Evolutionary conservation across 2,888 invertebrate genomes (phyloP), one percentile per base, ranked within the genome.

Genomic region (Leptinotarsa haldemani): DNA sequence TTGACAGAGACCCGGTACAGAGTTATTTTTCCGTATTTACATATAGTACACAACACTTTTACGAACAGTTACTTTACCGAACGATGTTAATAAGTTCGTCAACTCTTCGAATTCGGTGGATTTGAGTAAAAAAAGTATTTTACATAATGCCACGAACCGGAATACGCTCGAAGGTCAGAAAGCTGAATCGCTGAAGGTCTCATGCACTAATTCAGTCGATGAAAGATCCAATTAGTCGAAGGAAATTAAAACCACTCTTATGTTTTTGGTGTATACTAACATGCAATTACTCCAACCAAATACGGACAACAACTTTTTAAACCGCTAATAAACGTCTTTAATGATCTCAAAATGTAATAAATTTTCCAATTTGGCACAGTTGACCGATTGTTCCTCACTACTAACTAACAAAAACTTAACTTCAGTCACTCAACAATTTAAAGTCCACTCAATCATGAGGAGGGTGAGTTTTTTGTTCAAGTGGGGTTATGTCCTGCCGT

Each of bases 1-100:
- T 83, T 83, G 81, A 81, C 82, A 81, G 78, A 81, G 79, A 81
- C 81, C 81, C 82, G 79, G 53, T 30, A 30, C 76, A 76, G 71
- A 73, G 77, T 79, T 80, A 78, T 80, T 80, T 79, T 81, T 78
- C 78, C 81, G 76, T 82, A 78, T 83, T 79, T 82, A 74, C 82
- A 64, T 68, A 80, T 78, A 78, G 79, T 82, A 80, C 80, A 81
- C 82, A 80, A 79, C 79, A 79, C 61, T 61, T 40, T 30, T 2
- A 61, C 30, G 16, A 40, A 61, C 61, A 61, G 30, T 61, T 61
- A 61, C 30, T 61, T 61, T 61, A 30, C 40, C 25, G 40, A 61
- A n/a, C 40, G 30, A n/a, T n/a, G 40, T 7, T 61, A 40, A 61
- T 61, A 16, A 61, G 61, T 30, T 61, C 25, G 25, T 30, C 61